Base-by-base conservation (phyloP, 2,888 invertebrate species). In the Phasia obesa region DNA sequence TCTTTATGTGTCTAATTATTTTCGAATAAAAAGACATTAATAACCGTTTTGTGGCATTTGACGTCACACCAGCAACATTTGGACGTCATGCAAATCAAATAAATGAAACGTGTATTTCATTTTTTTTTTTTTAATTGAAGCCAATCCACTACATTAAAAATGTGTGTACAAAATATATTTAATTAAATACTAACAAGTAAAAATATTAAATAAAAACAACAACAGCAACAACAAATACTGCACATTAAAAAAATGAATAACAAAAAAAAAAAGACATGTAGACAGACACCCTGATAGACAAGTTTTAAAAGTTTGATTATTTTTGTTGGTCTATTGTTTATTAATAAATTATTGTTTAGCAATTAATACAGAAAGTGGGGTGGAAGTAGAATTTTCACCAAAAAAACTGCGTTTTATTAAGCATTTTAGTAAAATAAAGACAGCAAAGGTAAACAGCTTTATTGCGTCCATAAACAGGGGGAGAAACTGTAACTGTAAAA, bases 21-120 rank as follows among this genome's bases (percentile, higher is more conserved):
- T 70, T 64, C 49, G 0, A 57, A 51, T 59, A 70, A 64, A 64
- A 59, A 17, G 70, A 65, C 69, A 82, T 64, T 70, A 82, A 78
- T 70, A 74, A 82, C 74, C 74, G 74, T 69, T 82, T 73, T 38
- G 49, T 69, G 59, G 64, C 70, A 59, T 75, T 83, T 79, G 83
- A 79, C 83, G 83, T 83, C 79, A 79, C 67, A 76, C 11, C 13
- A 71, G 11, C 59, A 64, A 65, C 79, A 44, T 65, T 69, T 62
- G 47, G 44, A 80, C 79, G 83, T 83, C 83, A 83, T 76, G 75
- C 79, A 76, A 83, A 83, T 71, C 47, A 70, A 59, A 49, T 59
- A 75, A 47, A 15, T n/a, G 1, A 42, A 71, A 65, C 51, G 35
- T 38, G 59, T 79, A 42, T 79, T 59, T 75, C 6, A 15, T 21